Evolutionary conservation across 1,140 invertebrate genomes (phyloP), one percentile per base, ranked within the genome.

Genomic region (Lordiphosa collinella): DNA sequence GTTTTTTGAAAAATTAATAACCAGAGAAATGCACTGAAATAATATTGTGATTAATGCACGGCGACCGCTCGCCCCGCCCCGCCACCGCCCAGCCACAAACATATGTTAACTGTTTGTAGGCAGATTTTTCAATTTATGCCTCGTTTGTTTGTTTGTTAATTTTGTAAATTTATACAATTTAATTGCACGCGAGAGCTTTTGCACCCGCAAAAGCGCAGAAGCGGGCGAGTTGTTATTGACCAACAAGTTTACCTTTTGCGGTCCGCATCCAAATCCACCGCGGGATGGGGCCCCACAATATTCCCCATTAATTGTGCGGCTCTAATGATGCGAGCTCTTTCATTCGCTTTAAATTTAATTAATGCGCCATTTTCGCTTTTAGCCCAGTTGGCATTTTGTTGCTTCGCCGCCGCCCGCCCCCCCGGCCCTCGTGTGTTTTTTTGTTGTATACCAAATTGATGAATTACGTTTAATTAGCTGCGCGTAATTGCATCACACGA

Each of bases 91-190:
- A 14, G 12, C 16, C 38, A 36, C 29, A 40, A n/a, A 18, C 63
- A 56, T 63, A 50, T 78, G 62, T 54, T 66, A 55, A 72, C 48
- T 64, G 75, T 49, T 60, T 43, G 64, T 32, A 34, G 36, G 52
- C 32, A 53, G 53, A 70, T 70, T 74, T 79, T 74, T 52, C 56
- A 61, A 57, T 57, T 36, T 36, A 16, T 36, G n/a, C 32, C 13
- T 50, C 66, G 62, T 66, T 67, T 65, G 61, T 36, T 59, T 61
- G 60, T 67, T 82, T 75, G 65, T 80, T 75, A 70, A 80, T 75
- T 82, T 82, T 82, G 71, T 68, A 82, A 80, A 71, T 76, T 82
- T 68, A 82, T 80, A 76, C 71, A 80, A 80, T 80, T 80, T 76
- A 80, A 80, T 80, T 82, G 76, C 54, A 71, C 57, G 62, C 61